phyloP scores from a whole-genome alignment of 92 coral and sea anemone genomes.

The Siderastrea radians region DNA sequence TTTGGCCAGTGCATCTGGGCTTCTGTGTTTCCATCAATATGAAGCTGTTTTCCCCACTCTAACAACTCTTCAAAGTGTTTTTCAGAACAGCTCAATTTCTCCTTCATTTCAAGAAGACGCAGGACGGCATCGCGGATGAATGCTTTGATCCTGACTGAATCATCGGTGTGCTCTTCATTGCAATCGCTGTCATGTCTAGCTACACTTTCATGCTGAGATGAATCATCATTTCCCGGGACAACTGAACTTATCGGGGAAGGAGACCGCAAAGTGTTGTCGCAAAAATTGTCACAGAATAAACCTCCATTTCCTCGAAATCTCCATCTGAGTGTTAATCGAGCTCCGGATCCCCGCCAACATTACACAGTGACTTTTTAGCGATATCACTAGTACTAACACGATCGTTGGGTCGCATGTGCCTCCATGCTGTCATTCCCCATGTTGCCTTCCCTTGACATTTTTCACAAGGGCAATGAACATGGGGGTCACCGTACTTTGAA shows the following conservation, averaged over 20 bases:
- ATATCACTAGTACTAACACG: no score
- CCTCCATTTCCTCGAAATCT: no score
- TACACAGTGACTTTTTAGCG: no score
- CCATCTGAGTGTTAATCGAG: no score
- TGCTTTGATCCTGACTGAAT: constrained; percentile 17
- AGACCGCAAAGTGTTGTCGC: no score
- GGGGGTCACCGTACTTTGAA: constrained; percentile 50
- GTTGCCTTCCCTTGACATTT: no score
- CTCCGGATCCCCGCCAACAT: no score
- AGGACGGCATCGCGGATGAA: constrained; percentile 55
- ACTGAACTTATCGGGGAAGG: no score
- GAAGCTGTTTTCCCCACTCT: constrained; percentile 44
- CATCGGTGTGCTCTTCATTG: constrained; percentile 6
- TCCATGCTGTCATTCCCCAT: no score
- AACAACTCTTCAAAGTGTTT: constrained; percentile 52
- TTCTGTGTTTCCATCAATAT: constrained; percentile 37
- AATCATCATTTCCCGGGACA: no score
- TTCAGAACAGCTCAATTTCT: constrained; percentile 33
- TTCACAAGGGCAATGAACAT: constrained; percentile 69
- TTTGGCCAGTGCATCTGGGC: constrained; percentile 50
- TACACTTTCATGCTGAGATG: neutral
- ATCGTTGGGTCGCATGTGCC: no score
- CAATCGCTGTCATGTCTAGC: neutral
- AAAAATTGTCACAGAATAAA: no score
- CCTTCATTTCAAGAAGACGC: constrained; percentile 57